Base-by-base conservation (phyloP, 2,113 vertebrate genomes). In the Tachysurus fulvidraco region DNA sequence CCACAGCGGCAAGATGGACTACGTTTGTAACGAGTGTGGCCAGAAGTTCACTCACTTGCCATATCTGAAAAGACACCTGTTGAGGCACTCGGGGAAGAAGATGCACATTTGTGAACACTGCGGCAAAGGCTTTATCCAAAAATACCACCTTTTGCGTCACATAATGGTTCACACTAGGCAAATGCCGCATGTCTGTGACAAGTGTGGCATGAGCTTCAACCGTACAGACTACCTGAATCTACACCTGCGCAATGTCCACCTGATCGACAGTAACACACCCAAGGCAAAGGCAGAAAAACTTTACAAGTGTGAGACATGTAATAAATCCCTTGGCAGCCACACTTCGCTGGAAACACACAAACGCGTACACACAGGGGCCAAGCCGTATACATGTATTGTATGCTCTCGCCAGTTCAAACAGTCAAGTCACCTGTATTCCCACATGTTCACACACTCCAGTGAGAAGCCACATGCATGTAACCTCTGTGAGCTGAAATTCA, bases 1-100 rank as follows among this genome's bases (percentile, higher is more conserved):
- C 60, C 87, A 90, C 64, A 88, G 59, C 21, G 85, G 78, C 54
- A 86, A 46, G 7, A 85, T 64, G 88, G 85, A 87, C 44, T 80
- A 84, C 76, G 50, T 28, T 41, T 88, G 86, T 28, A 73, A 85
- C 17, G 55, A 79, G 28, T 84, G 85, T 10, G 84, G 79, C 30
- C 71, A 83, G n/a, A 83, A 54, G 59, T 85, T 84, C 54, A 71
- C 81, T 23, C 88, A 83, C 65, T 30, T 81, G 59, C 19, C 79
- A 6, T 86, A 71, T 85, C 67, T 77, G 44, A 79, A 81, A 14
- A 82, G 55, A n/a, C 95, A 96, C 83, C 92, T 95, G 89, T 93
- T 95, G 83, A 94, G 94, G 88, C 95, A 94, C 78, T 88, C 93
- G 5, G 91, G 93, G 73, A 92, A 93, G 83, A 93, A 92, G 59